phyloP scores from a whole-genome alignment of 2,888 invertebrate genomes.

The Alsophila aescularia region DNA sequence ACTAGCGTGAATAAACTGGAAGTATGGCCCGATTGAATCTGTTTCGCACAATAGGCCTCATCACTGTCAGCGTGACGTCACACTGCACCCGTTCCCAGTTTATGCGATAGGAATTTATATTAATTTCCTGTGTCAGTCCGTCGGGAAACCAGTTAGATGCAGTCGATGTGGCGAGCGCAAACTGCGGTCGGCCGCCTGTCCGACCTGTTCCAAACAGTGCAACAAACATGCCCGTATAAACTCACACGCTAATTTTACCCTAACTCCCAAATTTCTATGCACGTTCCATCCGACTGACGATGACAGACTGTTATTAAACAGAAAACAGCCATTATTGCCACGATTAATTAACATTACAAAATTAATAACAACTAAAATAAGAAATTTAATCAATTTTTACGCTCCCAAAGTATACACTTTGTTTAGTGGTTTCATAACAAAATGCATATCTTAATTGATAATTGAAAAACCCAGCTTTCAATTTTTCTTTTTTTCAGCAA shows the following conservation, averaged over 20 bases:
- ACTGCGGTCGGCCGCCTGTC: constrained; percentile 72
- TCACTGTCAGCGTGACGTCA: constrained; percentile 65
- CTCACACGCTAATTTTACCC: constrained; percentile 72
- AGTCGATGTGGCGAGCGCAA: constrained; percentile 68
- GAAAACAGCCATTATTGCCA: constrained; percentile 28
- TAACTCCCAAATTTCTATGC: constrained; percentile 63
- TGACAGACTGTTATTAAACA: constrained; percentile 33
- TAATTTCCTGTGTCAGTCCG: constrained; percentile 77
- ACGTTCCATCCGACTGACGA: constrained; percentile 43
- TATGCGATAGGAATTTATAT: constrained; percentile 80
- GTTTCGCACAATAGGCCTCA: constrained; percentile 73
- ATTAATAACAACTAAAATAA: constrained; percentile 12
- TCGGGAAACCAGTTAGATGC: constrained; percentile 69
- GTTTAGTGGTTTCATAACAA: no score
- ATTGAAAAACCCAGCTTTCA: no score
- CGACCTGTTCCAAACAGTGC: constrained; percentile 71
- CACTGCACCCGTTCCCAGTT: constrained; percentile 64
- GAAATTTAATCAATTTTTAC: constrained; percentile 1
- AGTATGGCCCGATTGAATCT: constrained; percentile 69
- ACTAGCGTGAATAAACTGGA: constrained; percentile 63
- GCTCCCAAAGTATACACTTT: not conserved
- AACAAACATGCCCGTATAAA: constrained; percentile 73
- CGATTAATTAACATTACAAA: constrained; percentile 5
- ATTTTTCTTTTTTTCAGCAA: not conserved
- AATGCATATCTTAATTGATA: no score